Conservation (phyloP, 1,140 invertebrate genomes). For the Octopus sinensis region DNA sequence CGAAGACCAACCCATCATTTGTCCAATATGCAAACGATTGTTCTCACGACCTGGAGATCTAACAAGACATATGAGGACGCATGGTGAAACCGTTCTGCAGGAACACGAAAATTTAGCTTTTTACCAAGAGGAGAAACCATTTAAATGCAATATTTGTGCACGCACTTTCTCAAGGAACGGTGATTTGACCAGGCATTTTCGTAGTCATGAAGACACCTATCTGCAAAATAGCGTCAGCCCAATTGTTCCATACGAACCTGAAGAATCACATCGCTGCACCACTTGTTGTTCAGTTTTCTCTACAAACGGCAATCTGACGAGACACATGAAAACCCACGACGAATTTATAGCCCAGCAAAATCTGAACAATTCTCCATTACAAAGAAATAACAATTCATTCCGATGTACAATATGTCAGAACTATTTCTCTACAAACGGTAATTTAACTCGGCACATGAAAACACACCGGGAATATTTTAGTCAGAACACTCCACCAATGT, state of each 20-base stretch:
- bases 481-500: not conserved
- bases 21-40: not conserved
- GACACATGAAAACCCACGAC: not conserved
- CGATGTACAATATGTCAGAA: not conserved
- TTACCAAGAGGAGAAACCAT: not conserved
- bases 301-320: not conserved
- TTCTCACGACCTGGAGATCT: not conserved
- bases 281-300: not conserved
- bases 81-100: not conserved
- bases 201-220: not conserved
- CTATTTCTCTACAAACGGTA: not conserved
- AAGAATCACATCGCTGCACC: not conserved
- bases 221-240: not conserved
- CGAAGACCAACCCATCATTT: not conserved
- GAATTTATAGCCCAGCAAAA: not conserved
- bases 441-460: not conserved
- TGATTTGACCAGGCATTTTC: not conserved
- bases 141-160: not conserved
- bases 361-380: not conserved
- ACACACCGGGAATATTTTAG: not conserved
- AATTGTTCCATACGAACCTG: not conserved
- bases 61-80: slow-evolving; percentile 2
- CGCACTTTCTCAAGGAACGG: not conserved
- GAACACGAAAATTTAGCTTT: not conserved
- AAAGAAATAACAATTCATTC: not conserved